phyloP scores from a whole-genome alignment of 2,888 invertebrate genomes.

The Andrena hattorfiana region DNA sequence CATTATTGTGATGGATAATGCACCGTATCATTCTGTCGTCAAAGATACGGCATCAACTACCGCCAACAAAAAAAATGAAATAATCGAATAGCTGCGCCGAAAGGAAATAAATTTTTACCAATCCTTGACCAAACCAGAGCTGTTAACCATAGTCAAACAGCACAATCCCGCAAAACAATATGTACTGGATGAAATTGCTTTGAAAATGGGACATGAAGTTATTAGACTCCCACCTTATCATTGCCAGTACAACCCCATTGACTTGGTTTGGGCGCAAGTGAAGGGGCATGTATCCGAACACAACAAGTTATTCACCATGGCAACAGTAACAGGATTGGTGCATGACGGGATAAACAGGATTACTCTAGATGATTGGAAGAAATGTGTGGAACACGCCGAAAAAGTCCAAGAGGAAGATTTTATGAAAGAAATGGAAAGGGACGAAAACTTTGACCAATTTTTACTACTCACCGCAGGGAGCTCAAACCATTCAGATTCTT shows the following conservation, averaged over 20 bases:
- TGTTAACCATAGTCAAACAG: background rate
- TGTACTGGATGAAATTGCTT: background rate
- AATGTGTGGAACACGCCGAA: slow-evolving; percentile 27
- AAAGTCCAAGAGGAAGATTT: background rate
- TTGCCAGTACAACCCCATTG: slow-evolving; percentile 4
- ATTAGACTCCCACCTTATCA: slow-evolving; percentile 8
- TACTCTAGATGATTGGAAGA: background rate
- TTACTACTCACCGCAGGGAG: no score
- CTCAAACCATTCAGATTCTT: no score
- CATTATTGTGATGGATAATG: background rate
- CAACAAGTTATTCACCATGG: background rate
- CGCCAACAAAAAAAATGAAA: background rate
- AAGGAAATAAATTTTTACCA: background rate
- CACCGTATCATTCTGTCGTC: background rate
- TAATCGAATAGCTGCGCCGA: background rate
- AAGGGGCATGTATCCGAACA: slow-evolving; percentile 14
- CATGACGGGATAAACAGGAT: background rate
- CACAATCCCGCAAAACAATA: background rate
- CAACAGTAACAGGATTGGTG: background rate
- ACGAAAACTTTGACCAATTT: background rate
- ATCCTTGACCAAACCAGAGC: background rate
- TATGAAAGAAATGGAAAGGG: background rate
- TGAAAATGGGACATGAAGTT: slow-evolving; percentile 4
- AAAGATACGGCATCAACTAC: background rate
- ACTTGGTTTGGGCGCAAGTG: slow-evolving; percentile 1